Conservation (phyloP, 1,140 invertebrate genomes). For the Hyposmocoma kahamanoa region DNA sequence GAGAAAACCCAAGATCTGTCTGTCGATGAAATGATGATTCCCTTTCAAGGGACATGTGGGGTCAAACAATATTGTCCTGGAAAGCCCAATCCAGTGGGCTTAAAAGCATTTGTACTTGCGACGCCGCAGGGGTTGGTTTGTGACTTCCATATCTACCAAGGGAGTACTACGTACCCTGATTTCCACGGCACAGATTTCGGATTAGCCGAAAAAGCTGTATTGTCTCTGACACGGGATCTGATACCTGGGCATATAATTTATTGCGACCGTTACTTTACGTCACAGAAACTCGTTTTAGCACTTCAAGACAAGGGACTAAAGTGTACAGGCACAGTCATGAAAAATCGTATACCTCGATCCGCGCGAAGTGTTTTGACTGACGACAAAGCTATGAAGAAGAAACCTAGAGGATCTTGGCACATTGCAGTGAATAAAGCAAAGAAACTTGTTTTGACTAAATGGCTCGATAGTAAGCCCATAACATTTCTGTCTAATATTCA, state of each 20-base stretch:
- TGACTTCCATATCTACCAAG: constrained; percentile 16
- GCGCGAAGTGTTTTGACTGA: constrained; percentile 1
- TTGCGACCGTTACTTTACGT: constrained; percentile 6
- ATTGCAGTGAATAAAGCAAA: not conserved
- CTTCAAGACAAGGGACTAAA: not conserved
- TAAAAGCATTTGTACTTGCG: constrained; percentile 8
- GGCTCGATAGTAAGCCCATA: constrained; percentile 3
- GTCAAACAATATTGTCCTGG: constrained; percentile 6
- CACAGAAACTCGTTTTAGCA: not conserved
- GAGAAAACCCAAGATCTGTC: not conserved
- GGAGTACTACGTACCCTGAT: constrained; percentile 2
- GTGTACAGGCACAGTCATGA: constrained; percentile 4
- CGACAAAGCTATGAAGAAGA: constrained; percentile 5
- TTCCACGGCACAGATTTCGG: not conserved
- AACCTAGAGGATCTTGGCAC: constrained; percentile 5
- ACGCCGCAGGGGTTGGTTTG: constrained; percentile 9
- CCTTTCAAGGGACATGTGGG: constrained; percentile 4
- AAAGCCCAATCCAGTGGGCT: constrained; percentile 22
- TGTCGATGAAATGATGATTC: constrained; percentile 12
- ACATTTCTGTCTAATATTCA: not conserved
- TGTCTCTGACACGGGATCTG: not conserved
- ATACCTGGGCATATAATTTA: constrained; percentile 3
- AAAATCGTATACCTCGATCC: constrained; percentile 1
- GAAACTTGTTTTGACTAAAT: constrained; percentile 1
- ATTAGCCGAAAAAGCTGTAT: constrained; percentile 1